phyloP scores from a whole-genome alignment of 2,888 invertebrate genomes.

The Epinotia nisella region DNA sequence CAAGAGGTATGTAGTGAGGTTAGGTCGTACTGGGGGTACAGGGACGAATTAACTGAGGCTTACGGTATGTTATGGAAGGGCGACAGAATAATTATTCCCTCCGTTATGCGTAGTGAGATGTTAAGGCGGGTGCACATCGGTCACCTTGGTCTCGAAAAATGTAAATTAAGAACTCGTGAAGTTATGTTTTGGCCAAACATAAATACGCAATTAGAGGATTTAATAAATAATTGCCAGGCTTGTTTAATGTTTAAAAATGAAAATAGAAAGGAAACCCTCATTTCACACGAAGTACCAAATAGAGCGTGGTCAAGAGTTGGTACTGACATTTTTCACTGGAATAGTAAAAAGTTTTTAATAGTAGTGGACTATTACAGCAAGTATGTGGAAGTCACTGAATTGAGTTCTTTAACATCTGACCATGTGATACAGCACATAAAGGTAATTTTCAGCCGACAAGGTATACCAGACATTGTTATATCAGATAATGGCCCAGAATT shows the following conservation, averaged over 20 bases:
- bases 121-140: background rate
- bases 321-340: too few relatives aligned
- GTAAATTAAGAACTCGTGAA: conserved; percentile 13
- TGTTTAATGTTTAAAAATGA: background rate
- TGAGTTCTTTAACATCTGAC: conserved; percentile 12
- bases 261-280: conserved; percentile 1
- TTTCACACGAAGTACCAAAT: background rate
- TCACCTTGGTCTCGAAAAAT: conserved; percentile 6
- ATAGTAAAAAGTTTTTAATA: too few relatives aligned
- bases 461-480: conserved; percentile 36
- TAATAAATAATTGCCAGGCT: conserved; percentile 16
- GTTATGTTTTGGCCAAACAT: conserved; percentile 13
- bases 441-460: conserved; percentile 41
- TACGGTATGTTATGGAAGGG: conserved; percentile 43
- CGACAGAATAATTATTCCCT: conserved; percentile 11
- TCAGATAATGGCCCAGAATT: conserved; percentile 43
- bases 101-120: conserved; percentile 39
- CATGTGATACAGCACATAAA: conserved; percentile 32
- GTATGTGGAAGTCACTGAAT: background rate
- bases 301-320: too few relatives aligned
- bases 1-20: conserved; percentile 21
- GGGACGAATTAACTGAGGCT: conserved; percentile 38
- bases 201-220: conserved; percentile 18
- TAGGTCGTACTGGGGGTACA: conserved; percentile 39
- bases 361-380: too few relatives aligned